A percentile compares a stretch with the other conserved stretches of the same genome.
phyloP scores from a whole-genome alignment of 2,888 invertebrate species.

The Nomada lathburiana region DNA sequence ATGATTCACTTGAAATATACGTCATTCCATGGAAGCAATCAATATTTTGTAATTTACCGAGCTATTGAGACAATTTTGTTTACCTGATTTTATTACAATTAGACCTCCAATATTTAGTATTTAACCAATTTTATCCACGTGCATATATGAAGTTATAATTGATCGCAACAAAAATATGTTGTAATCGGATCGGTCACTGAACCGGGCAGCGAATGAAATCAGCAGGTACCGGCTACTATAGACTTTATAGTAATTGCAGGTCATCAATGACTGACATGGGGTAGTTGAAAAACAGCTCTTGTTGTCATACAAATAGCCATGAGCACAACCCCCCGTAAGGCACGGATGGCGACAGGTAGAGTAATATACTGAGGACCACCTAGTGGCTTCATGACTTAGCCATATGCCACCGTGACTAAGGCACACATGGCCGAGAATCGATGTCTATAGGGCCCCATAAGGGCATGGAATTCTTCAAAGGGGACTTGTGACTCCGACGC shows the following conservation, averaged over 20 bases:
- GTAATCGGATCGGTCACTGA: not conserved
- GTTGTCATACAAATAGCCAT: slow-evolving; percentile 81
- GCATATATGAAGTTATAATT: not conserved
- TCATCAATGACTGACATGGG: slow-evolving; percentile 71
- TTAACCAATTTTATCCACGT: too few species aligned
- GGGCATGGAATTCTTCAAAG: slow-evolving; percentile 46
- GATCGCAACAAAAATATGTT: not conserved
- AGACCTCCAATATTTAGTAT: not conserved
- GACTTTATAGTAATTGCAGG: slow-evolving; percentile 68
- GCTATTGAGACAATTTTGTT: too few species aligned
- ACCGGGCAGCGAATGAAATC: not conserved
- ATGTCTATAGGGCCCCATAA: slow-evolving; percentile 53
- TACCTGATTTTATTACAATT: not conserved
- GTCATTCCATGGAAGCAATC: too few species aligned
- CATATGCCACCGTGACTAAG: slow-evolving; percentile 84
- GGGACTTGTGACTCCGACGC: slow-evolving; percentile 30
- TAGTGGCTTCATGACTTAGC: slow-evolving; percentile 83
- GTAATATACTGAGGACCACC: slow-evolving; percentile 83
- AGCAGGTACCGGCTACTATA: slow-evolving; percentile 2
- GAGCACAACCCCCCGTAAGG: slow-evolving; percentile 68
- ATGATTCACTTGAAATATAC: too few species aligned
- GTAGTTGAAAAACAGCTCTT: slow-evolving; percentile 66
- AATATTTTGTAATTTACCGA: too few species aligned
- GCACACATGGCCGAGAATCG: slow-evolving; percentile 81
- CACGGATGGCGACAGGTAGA: slow-evolving; percentile 82